Conservation (phyloP, 2,888 invertebrate species). For the Nipponacmea schrenckii region DNA sequence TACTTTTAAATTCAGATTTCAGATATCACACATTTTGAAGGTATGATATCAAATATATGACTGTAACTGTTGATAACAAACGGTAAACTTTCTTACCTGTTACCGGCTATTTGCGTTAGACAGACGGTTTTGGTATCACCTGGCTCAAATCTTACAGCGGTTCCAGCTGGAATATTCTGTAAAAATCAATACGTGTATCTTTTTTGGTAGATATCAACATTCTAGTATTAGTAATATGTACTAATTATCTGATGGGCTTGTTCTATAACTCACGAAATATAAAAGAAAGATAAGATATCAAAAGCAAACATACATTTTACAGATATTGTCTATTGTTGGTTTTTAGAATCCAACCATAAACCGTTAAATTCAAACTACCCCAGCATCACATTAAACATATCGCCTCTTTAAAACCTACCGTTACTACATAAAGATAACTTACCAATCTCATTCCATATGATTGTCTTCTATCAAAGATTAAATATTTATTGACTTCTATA, state of each 20-base stretch:
- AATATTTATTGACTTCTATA: constrained; percentile 60
- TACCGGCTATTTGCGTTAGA: constrained; percentile 61
- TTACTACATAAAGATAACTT: constrained; percentile 19
- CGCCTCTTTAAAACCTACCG: too few species aligned
- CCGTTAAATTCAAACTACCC: too few species aligned
- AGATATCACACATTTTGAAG: too few species aligned
- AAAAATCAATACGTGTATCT: constrained; percentile 20
- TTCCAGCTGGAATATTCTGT: constrained; percentile 64
- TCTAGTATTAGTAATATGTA: not conserved
- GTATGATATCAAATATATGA: too few species aligned
- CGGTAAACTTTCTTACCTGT: constrained; percentile 53
- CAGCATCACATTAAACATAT: too few species aligned
- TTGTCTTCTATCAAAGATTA: constrained; percentile 59
- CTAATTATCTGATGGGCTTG: not conserved
- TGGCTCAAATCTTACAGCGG: constrained; percentile 63
- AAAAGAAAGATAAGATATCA: not conserved
- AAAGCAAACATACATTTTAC: not conserved
- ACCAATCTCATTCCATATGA: constrained; percentile 65
- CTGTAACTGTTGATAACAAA: too few species aligned
- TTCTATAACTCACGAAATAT: not conserved
- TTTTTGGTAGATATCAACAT: not conserved
- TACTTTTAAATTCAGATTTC: too few species aligned
- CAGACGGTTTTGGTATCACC: constrained; percentile 57
- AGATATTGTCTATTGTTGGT: not conserved
- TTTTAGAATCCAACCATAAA: not conserved